Conservation (phyloP, 1,140 invertebrate species). For the Heliconius eleuchia region DNA sequence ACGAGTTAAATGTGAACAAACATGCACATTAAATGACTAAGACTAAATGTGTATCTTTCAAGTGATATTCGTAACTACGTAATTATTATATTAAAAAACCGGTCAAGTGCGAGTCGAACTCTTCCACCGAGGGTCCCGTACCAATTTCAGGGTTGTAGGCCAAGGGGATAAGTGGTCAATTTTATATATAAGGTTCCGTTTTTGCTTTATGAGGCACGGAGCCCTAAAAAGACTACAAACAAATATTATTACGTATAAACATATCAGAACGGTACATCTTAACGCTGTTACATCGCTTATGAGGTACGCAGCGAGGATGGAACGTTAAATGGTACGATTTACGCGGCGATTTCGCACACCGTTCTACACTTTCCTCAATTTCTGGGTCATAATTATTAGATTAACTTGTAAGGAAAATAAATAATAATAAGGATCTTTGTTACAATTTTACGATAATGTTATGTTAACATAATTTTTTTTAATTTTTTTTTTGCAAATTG, state of each 20-base stretch:
- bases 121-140: too few species aligned
- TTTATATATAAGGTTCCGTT: too few species aligned
- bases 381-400: slow-evolving; percentile 3
- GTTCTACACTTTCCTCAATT: not conserved
- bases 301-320: not conserved
- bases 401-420: slow-evolving; percentile 1
- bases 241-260: not conserved
- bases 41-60: too few species aligned
- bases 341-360: not conserved
- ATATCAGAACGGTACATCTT: not conserved
- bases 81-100: not conserved
- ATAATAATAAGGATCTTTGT: slow-evolving; percentile 4
- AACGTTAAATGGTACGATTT: not conserved
- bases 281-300: not conserved
- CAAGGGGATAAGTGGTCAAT: too few species aligned
- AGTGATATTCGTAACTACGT: too few species aligned
- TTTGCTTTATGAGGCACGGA: too few species aligned
- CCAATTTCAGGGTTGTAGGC: too few species aligned
- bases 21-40: too few species aligned
- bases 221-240: not conserved
- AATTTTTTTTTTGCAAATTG: not conserved
- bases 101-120: too few species aligned
- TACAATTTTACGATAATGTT: not conserved
- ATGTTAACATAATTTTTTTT: not conserved
- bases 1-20: too few species aligned